A percentile compares a stretch with the other conserved stretches of the same genome.
Evolutionary conservation across 2,113 vertebrate genomes (phyloP).

Genomic region (Calyptommatus sinebrachiatus): DNA sequence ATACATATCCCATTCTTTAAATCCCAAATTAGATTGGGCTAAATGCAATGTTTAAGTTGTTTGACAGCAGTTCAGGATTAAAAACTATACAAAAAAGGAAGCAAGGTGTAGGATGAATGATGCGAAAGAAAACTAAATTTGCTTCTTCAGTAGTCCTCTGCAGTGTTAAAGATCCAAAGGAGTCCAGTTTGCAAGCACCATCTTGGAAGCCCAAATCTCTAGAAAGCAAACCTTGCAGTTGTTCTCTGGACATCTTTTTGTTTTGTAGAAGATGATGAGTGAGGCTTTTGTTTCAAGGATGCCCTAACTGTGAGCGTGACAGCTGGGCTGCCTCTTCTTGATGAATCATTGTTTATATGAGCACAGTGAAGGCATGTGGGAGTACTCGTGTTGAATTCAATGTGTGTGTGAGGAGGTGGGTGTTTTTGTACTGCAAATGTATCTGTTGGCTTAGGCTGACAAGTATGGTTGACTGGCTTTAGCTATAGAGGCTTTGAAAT

Average conservation of each 20-base stretch:
- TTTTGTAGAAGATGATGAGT: background rate
- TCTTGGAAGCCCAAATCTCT: background rate
- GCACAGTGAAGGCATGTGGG: slow-evolving; percentile 2
- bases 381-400: slow-evolving; percentile 4
- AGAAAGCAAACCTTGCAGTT: background rate
- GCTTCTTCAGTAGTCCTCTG: background rate
- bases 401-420: background rate
- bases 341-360: slow-evolving; percentile 9
- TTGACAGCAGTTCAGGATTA: background rate
- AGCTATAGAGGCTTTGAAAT: background rate
- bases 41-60: background rate
- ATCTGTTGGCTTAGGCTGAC: background rate
- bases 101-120: too few species aligned
- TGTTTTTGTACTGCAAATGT: background rate
- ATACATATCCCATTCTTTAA: background rate
- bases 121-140: background rate
- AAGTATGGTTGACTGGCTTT: background rate
- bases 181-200: background rate
- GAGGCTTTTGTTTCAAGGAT: background rate
- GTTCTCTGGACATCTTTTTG: background rate
- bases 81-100: background rate
- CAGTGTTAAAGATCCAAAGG: background rate
- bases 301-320: slow-evolving; percentile 7
- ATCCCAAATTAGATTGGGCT: background rate
- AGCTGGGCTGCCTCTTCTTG: slow-evolving; percentile 11